A percentile compares a stretch with the other conserved stretches of the same genome.
phyloP scores from a whole-genome alignment of 2,113 vertebrate species.

The Aleadryas rufinucha region DNA sequence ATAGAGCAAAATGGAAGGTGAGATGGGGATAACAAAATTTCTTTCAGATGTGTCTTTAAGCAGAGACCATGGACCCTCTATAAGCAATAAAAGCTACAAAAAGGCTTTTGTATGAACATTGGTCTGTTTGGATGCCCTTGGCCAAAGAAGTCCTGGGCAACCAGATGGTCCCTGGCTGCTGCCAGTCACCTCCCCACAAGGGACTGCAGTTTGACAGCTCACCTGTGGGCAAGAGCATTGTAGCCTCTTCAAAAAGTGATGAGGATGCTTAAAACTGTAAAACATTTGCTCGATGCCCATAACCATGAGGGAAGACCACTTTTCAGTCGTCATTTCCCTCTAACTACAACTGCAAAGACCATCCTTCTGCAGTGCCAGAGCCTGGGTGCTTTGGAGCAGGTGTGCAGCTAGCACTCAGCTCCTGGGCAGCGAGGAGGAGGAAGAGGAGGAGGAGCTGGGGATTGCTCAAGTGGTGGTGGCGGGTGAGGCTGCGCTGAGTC shows the following conservation, averaged over 20 bases:
- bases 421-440: background rate
- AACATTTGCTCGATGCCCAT: background rate
- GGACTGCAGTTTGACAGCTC: background rate
- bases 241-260: background rate
- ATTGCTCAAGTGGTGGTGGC: constrained; percentile 18
- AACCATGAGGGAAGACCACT: background rate
- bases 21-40: background rate
- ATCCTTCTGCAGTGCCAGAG: background rate
- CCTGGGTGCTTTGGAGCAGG: rapidly evolving
- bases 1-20: background rate
- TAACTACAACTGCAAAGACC: background rate
- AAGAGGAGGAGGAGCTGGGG: constrained; percentile 12
- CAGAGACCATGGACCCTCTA: background rate
- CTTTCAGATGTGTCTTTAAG: background rate
- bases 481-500: constrained; percentile 64
- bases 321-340: rapidly evolving
- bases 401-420: background rate
- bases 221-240: background rate
- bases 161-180: no score
- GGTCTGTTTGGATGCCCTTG: background rate
- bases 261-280: background rate
- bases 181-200: background rate
- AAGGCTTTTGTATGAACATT: background rate
- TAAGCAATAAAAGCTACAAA: background rate
- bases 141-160: background rate